Conservation (phyloP, 2,888 invertebrate genomes). For the Molorchus minor region DNA sequence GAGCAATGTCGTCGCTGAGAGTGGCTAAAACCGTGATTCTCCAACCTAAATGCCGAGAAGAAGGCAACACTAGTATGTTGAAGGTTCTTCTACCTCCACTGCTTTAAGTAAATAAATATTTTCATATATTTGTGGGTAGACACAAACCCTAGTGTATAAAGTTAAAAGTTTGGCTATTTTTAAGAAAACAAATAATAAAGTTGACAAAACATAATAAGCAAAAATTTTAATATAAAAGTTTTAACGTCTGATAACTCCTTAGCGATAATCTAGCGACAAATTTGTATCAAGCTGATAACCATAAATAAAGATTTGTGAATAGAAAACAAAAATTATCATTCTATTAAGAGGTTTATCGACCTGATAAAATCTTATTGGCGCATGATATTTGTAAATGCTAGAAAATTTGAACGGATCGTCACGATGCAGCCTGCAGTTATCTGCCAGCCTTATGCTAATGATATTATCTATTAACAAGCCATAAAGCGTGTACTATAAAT, state of each 20-base stretch:
- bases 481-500: too few relatives aligned
- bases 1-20: conserved; percentile 14
- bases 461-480: not conserved
- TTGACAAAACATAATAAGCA: not conserved
- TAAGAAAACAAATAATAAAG: not conserved
- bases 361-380: too few relatives aligned
- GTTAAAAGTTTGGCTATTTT: not conserved
- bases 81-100: not conserved
- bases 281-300: too few relatives aligned
- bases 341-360: too few relatives aligned
- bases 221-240: too few relatives aligned
- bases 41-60: not conserved
- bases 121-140: not conserved
- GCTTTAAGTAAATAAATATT: not conserved
- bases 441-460: not conserved
- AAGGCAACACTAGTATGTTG: conserved; percentile 1
- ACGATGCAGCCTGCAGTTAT: not conserved
- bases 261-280: too few relatives aligned
- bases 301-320: too few relatives aligned
- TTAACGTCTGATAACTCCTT: too few relatives aligned
- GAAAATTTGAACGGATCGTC: not conserved
- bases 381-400: not conserved
- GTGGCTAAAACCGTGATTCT: conserved; percentile 6
- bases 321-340: too few relatives aligned
- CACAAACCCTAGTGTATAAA: not conserved